Conservation (phyloP, 1,140 invertebrate species). For the Archegozetes longisetosus region DNA sequence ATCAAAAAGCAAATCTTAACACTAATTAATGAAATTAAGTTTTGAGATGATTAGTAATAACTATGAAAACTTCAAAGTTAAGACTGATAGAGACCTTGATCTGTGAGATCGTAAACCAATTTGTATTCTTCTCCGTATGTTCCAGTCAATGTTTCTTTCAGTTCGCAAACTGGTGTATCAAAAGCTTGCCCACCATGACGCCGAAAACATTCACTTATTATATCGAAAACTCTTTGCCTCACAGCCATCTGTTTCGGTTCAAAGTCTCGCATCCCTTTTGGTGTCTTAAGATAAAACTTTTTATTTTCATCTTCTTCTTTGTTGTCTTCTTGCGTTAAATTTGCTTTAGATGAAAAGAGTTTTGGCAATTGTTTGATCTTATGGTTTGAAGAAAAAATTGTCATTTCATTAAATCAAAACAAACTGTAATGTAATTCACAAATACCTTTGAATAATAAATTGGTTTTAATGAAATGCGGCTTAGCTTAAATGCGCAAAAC, state of each 20-base stretch:
- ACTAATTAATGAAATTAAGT: too few relatives aligned
- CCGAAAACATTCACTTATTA: conserved; percentile 80
- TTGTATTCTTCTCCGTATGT: conserved; percentile 99
- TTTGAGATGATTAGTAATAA: background rate
- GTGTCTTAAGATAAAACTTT: conserved; percentile 22
- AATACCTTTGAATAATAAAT: too few relatives aligned
- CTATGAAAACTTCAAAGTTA: background rate
- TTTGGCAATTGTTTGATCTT: too few relatives aligned
- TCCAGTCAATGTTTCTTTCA: conserved; percentile 94
- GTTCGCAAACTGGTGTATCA: conserved; percentile 97
- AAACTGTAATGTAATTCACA: too few relatives aligned
- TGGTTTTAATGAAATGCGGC: too few relatives aligned
- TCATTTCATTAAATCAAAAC: too few relatives aligned
- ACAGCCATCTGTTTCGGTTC: conserved; percentile 85
- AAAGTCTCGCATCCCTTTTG: conserved; percentile 88
- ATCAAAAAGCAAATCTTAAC: too few relatives aligned
- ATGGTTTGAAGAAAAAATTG: too few relatives aligned
- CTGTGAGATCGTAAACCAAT: conserved; percentile 92
- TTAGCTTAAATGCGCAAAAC: too few relatives aligned
- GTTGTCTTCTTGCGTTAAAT: too few relatives aligned
- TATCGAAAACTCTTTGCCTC: conserved; percentile 68
- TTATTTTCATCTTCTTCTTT: too few relatives aligned
- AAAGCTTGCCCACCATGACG: conserved; percentile 93
- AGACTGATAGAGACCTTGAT: conserved; percentile 58
- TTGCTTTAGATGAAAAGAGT: too few relatives aligned